Base-by-base conservation (phyloP, 92 coral and sea anemone species). In the Bergia sp. region DNA sequence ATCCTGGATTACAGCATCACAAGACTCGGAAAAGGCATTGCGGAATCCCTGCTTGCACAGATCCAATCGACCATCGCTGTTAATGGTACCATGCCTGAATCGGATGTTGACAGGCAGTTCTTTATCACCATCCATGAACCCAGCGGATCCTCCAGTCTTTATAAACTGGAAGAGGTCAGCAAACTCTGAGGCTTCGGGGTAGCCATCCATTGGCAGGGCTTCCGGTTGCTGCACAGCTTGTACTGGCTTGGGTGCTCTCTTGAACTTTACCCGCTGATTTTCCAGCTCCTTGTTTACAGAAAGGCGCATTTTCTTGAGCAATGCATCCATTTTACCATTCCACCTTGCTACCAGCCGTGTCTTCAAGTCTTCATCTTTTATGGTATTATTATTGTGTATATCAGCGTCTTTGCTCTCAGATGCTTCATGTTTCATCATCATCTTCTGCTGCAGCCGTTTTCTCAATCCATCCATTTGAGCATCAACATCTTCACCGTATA, bases 161-260 rank as follows among this genome's bases (percentile, higher is more conserved):
- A 91, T 69, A 76, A 91, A 91, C 77, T 91, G 73, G 76, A 91
- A 45, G 77, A 91, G 73, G 67, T 91, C 93, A 37, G 40, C 80
- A 79, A 91, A 91, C 20, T 91, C 93, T 18, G 66, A 74, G 20
- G 89, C 93, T 11, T 89, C 92, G 3, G 93, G 93, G 72, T 91
- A 91, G 39, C 85, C 75, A 83, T 89, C 89, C 92, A 91, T 91
- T 49, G 93, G 93, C 88, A 91, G 49, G 42, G 93, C 93, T 53
- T 91, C 92, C n/a, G 93, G 93, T 47, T 89, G 89, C 53, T 91
- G 93, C 65, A 91, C 93, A 66, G 93, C 93, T 91, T 91, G 89
- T 49, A 89, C 86, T 21, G 93, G 93, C 89, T 91, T 77, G 86
- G 88, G 86, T 23, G 93, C 93, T 82, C 82, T 82, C 88, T 91